Evolutionary conservation across 2,888 invertebrate species (phyloP).

Genomic region (Linnaemya vulpina): DNA sequence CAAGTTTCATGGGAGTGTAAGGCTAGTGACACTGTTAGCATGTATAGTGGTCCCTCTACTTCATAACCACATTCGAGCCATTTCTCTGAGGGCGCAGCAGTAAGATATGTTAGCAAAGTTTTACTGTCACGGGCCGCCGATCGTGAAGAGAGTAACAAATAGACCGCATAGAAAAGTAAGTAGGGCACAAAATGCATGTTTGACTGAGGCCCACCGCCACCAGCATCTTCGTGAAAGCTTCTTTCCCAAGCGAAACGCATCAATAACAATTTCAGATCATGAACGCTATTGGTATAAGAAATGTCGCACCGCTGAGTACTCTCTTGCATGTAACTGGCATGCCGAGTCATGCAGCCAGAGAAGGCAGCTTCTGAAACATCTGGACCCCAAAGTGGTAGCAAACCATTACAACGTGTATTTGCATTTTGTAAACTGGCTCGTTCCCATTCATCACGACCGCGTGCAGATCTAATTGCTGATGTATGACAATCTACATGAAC

Average conservation of each 20-base stretch:
- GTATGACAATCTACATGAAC: conserved; percentile 99
- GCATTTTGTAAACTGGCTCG: conserved; percentile 98
- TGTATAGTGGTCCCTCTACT: conserved; percentile 96
- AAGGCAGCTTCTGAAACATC: conserved; percentile 96
- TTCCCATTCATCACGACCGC: conserved; percentile 97
- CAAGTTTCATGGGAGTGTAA: conserved; percentile 91
- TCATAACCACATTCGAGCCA: conserved; percentile 93
- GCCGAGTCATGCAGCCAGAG: conserved; percentile 95
- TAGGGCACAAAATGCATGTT: conserved; percentile 99
- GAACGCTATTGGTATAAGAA: conserved; percentile 86
- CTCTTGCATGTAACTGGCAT: conserved; percentile 91
- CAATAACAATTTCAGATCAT: conserved; percentile 95
- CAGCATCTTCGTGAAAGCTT: conserved; percentile 98
- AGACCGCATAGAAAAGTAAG: conserved; percentile 95
- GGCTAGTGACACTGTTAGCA: conserved; percentile 90
- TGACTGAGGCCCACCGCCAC: conserved; percentile 97
- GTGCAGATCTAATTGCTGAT: conserved; percentile 92
- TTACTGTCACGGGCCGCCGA: conserved; percentile 91
- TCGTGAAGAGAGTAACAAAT: conserved; percentile 94
- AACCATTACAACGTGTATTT: conserved; percentile 98
- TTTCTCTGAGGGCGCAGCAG: conserved; percentile 85
- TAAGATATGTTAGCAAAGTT: conserved; percentile 89
- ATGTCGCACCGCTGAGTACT: conserved; percentile 83
- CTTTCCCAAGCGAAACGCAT: conserved; percentile 95
- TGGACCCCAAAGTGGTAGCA: conserved; percentile 98